A percentile compares a stretch with the other conserved stretches of the same genome.
phyloP scores from a whole-genome alignment of 2,113 vertebrate genomes.

The Athene noctua region DNA sequence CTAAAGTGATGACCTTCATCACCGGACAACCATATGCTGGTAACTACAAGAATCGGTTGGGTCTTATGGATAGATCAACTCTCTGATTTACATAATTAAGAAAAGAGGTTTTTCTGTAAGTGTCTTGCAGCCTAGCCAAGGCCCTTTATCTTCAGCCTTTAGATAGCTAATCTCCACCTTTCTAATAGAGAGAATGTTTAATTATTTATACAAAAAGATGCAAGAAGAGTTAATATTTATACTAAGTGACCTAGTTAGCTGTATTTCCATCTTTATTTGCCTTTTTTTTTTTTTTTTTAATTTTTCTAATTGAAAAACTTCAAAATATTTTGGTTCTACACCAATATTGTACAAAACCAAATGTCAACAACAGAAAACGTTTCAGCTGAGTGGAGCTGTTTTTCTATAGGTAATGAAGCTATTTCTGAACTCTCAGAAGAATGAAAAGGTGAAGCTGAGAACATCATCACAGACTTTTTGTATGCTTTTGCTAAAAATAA shows the following conservation, averaged over 20 bases:
- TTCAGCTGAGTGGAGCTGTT: background rate
- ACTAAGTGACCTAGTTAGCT: background rate
- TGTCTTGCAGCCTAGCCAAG: background rate
- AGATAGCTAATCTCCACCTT: background rate
- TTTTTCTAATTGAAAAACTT: background rate
- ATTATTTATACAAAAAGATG: background rate
- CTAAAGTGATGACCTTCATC: background rate
- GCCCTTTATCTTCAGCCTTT: background rate
- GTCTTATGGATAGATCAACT: background rate
- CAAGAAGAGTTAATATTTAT: background rate
- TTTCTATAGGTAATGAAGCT: background rate
- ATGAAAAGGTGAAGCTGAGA: background rate
- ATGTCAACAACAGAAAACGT: background rate
- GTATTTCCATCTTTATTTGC: background rate
- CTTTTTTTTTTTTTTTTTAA: background rate
- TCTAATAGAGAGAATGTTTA: background rate
- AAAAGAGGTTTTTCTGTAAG: background rate
- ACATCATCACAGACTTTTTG: background rate
- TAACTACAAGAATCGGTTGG: background rate
- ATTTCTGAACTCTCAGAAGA: background rate
- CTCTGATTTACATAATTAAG: background rate
- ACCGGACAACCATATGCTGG: background rate
- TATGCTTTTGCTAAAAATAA: background rate
- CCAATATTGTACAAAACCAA: background rate
- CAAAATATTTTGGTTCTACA: background rate